phyloP scores from a whole-genome alignment of 2,888 invertebrate species.

The Leptinotarsa peninsularis region DNA sequence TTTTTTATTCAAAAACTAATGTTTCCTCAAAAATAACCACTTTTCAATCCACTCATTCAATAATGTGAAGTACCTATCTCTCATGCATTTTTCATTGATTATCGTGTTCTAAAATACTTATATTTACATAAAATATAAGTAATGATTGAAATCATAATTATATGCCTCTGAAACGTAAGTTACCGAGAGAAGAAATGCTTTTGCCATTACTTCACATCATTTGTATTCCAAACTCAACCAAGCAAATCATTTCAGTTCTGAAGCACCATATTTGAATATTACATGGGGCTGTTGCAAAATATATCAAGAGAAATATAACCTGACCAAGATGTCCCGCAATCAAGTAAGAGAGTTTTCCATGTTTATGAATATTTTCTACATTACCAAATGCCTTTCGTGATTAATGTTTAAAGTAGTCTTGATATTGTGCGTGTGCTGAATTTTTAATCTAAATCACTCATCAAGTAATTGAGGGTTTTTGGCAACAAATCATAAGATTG shows the following conservation, averaged over 20 bases:
- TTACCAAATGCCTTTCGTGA: background rate
- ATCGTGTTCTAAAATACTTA: no score
- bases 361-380: conserved; percentile 13
- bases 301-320: background rate
- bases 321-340: background rate
- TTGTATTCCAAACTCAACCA: conserved; percentile 1
- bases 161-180: no score
- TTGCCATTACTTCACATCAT: background rate
- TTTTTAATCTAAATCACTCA: background rate
- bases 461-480: background rate
- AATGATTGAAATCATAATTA: no score
- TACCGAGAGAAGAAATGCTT: no score
- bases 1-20: no score
- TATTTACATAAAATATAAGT: no score
- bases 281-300: background rate
- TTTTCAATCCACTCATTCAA: no score
- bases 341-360: background rate
- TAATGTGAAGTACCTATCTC: no score
- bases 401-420: background rate
- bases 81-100: no score
- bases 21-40: no score
- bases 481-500: background rate
- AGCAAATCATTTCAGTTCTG: background rate
- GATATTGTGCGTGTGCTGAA: background rate
- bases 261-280: background rate